Base-by-base conservation (phyloP, 2,888 invertebrate genomes). In the Quadriops clusia region DNA sequence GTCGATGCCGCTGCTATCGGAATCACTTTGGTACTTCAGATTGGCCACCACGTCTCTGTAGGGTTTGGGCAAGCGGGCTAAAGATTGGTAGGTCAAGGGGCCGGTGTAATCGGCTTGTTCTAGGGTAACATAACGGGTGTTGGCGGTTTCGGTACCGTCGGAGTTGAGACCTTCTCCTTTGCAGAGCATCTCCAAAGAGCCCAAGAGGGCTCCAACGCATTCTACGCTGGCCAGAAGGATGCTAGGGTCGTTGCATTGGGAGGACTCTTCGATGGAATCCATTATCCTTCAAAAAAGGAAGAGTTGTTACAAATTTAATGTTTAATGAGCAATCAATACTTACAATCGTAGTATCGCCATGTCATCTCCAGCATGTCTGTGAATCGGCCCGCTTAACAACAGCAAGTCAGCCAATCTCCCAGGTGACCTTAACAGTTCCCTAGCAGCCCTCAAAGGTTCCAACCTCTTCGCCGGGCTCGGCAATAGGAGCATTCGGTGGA, bases 211-310 rank as follows among this genome's bases (percentile, higher is more conserved):
- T 4, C 84, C 82, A 29, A 86, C 79, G 46, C 86, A 85, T 45
- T 84, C 82, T 0, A 85, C 80, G 40, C 84, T 82, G 0, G 82
- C 79, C 27, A 78, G 70, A n/a, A 86, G 64, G 4, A 82, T 75
- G 36, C 75, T 71, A 9, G 82, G 74, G 40, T 83, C 81, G 28
- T 74, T 79, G 39, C 80, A 80, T 42, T 78, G 75, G n/a, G 87
- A 82, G 36, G 87, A 86, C 61, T 93, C 91, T 60, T 90, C 87
- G 54, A 91, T 81, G 1, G 89, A 86, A 52, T 93, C 91, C 73
- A 91, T 84, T 45, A 89, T 79, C 47, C 91, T 84, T 47, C 10
- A 57, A 56, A 26, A 17, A 16, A 16, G 20, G 24, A 23, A 9
- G 17, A 17, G n/a, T 15, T 21, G 9, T 14, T 4, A 23, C 5